phyloP scores from a whole-genome alignment of 2,888 invertebrate genomes.

The Cordilura impudica region DNA sequence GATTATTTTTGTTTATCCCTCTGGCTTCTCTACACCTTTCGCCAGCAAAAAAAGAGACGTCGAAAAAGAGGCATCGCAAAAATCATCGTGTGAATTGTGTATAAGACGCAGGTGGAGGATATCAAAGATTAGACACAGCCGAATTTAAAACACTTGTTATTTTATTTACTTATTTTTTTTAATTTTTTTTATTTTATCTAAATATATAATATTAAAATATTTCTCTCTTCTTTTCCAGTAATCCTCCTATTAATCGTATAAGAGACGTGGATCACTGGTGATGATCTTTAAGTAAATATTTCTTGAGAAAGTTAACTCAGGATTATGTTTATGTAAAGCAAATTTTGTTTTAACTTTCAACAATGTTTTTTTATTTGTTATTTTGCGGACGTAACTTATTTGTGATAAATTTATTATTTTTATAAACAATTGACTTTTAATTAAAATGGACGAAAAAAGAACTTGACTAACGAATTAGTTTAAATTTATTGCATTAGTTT shows the following conservation, averaged over 20 bases:
- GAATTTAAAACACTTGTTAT: too few species aligned
- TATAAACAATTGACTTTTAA: constrained; percentile 44
- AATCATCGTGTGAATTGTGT: too few species aligned
- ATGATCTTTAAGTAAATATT: constrained; percentile 52
- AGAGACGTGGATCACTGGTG: constrained; percentile 77
- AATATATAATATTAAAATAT: not conserved
- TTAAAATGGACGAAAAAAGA: constrained; percentile 12
- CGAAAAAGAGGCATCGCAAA: too few species aligned
- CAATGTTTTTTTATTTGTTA: constrained; percentile 18
- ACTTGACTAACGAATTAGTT: constrained; percentile 57
- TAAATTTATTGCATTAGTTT: constrained; percentile 23
- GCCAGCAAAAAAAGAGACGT: too few species aligned
- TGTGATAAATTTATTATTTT: constrained; percentile 54
- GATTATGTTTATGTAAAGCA: constrained; percentile 47
- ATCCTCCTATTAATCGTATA: constrained; percentile 76
- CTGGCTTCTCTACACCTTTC: too few species aligned
- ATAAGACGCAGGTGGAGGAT: too few species aligned
- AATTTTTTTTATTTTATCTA: not conserved
- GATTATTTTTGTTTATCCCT: too few species aligned
- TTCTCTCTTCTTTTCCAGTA: constrained; percentile 67
- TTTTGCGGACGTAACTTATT: constrained; percentile 57
- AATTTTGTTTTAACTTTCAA: constrained; percentile 22
- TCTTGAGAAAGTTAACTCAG: not conserved
- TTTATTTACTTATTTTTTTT: too few species aligned
- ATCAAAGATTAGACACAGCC: too few species aligned